These are phyloP conservation scores for Elmis aenea DNA, from an alignment of 2,888 invertebrate species.

Conservation along the genomic window DNA sequence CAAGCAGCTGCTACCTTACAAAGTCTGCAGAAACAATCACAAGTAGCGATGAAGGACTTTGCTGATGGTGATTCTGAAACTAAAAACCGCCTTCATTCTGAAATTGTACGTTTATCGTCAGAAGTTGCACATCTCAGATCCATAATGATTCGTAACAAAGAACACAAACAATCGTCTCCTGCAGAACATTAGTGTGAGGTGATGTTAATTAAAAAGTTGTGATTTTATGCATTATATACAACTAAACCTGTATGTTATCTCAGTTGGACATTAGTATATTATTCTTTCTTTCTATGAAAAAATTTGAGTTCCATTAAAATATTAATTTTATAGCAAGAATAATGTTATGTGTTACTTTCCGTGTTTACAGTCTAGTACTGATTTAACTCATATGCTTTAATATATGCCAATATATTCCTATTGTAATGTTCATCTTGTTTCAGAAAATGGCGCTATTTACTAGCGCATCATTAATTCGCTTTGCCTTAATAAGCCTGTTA, in stretches of 20 bases:
- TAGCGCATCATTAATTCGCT: too few species aligned
- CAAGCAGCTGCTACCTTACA: constrained; percentile 41
- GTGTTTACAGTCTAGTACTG: not conserved
- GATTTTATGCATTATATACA: constrained; percentile 13
- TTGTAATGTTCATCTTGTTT: constrained; percentile 15
- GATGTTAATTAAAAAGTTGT: constrained; percentile 1
- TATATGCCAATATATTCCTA: constrained; percentile 17
- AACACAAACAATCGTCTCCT: constrained; percentile 28
- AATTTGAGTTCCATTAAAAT: too few species aligned
- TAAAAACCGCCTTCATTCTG: constrained; percentile 74
- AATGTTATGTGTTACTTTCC: too few species aligned
- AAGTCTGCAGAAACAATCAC: constrained; percentile 41
- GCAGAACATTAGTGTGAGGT: constrained; percentile 17
- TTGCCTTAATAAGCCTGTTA: too few species aligned
- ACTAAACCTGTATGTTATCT: too few species aligned
- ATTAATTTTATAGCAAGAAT: too few species aligned
- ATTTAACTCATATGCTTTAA: constrained; percentile 11
- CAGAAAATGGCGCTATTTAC: too few species aligned
- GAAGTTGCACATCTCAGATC: constrained; percentile 88
- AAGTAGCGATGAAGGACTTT: constrained; percentile 37
- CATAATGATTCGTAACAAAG: constrained; percentile 66
- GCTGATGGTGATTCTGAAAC: constrained; percentile 51
- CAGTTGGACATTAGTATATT: too few species aligned
- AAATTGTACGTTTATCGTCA: constrained; percentile 81
- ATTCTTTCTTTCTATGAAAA: too few species aligned